Percentiles rank a stretch among this genome's conserved stretches.
Conservation (phyloP, 92 coral and sea anemone genomes). For the Phenganax marumi region DNA sequence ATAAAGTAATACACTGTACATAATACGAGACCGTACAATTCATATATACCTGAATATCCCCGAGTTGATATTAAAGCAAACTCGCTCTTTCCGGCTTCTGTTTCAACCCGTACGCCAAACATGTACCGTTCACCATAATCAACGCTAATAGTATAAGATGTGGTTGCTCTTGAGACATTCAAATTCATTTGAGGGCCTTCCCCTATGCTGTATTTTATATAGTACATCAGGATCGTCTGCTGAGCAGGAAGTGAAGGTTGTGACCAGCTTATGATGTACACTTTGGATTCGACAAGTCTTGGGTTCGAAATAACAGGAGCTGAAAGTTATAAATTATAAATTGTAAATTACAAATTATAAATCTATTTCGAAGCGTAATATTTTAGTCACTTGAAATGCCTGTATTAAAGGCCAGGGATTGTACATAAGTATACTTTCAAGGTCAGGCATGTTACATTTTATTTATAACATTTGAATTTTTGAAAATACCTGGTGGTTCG, state of each 20-base stretch:
- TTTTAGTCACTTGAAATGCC: no score
- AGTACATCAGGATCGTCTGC: background rate
- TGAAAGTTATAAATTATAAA: no score
- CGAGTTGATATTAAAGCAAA: background rate
- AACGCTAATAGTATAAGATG: background rate
- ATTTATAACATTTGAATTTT: no score
- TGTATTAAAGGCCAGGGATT: no score
- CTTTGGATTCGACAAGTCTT: no score
- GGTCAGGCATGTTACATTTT: background rate
- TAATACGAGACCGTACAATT: no score
- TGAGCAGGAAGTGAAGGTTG: background rate
- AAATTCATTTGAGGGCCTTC: background rate
- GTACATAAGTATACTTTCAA: no score
- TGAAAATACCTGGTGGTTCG: constrained; percentile 8
- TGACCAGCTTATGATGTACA: no score
- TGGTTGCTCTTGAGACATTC: background rate
- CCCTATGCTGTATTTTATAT: background rate
- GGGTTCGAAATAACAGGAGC: no score
- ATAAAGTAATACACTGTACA: no score
- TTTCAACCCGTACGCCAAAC: background rate
- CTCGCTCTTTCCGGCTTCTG: background rate
- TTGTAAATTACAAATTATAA: no score
- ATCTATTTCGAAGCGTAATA: no score
- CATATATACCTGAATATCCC: background rate
- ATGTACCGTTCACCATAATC: background rate